These are phyloP conservation scores for Halcyon senegalensis DNA, from an alignment of 2,113 vertebrate species.

Conservation along the genomic window DNA sequence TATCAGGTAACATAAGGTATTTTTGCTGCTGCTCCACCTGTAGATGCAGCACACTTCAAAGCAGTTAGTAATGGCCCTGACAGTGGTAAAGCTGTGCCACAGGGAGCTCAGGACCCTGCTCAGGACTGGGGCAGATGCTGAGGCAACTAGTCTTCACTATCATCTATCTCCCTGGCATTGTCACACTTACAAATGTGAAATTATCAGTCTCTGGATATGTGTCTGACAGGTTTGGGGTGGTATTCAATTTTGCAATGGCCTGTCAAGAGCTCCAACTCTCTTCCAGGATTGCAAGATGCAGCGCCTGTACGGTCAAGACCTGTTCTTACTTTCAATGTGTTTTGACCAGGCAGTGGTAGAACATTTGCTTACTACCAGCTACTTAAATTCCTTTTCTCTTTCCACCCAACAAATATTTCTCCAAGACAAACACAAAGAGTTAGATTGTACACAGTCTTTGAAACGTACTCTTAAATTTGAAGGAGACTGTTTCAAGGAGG, in stretches of 20 bases:
- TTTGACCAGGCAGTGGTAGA: not conserved
- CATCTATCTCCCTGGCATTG: not conserved
- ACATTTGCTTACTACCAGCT: not conserved
- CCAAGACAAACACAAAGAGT: not conserved
- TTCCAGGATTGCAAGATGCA: not conserved
- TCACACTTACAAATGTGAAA: not conserved
- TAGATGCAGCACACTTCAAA: not conserved
- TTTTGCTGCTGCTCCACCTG: not conserved
- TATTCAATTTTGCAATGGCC: not conserved
- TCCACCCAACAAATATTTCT: constrained; percentile 26
- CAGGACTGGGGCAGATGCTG: not conserved
- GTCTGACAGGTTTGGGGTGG: not conserved
- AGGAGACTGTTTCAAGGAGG: constrained; percentile 19
- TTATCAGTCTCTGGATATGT: not conserved
- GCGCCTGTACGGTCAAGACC: not conserved
- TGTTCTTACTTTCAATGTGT: not conserved
- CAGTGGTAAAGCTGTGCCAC: not conserved
- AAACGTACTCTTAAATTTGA: constrained; percentile 35
- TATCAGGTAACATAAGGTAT: not conserved
- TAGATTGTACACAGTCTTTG: constrained; percentile 21
- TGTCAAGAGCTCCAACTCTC: not conserved
- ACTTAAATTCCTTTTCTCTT: not conserved
- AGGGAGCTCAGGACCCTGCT: not conserved
- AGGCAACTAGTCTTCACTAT: not conserved
- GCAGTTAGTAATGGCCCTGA: not conserved